phyloP scores from a whole-genome alignment of 1,140 invertebrate species.

The Caenorhabditis remanei region DNA sequence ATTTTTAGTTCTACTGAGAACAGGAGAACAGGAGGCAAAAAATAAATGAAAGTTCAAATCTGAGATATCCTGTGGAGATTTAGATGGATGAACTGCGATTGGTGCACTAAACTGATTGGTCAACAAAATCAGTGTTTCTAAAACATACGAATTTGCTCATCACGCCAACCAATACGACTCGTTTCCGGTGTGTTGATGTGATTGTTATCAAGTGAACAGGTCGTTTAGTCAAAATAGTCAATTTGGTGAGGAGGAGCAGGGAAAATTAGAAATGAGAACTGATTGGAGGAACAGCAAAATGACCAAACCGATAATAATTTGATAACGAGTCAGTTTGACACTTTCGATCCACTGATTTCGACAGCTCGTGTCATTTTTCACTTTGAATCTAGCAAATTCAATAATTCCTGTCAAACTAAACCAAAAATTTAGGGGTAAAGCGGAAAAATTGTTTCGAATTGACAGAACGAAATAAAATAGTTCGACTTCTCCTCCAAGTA shows the following conservation, averaged over 20 bases:
- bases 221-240: constrained; percentile 10
- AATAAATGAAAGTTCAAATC: too few species aligned
- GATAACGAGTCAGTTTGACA: neutral
- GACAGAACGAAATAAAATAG: constrained; percentile 1
- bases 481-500: constrained; percentile 9
- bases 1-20: too few species aligned
- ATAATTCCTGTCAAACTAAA: neutral
- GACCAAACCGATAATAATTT: neutral
- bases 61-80: too few species aligned
- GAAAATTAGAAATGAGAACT: neutral
- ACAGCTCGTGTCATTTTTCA: neutral
- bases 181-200: neutral
- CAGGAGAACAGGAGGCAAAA: too few species aligned
- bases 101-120: too few species aligned
- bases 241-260: neutral
- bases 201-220: constrained; percentile 41
- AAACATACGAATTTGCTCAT: too few species aligned
- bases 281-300: neutral
- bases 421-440: too few species aligned
- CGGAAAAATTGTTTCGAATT: neutral
- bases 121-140: too few species aligned
- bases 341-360: neutral
- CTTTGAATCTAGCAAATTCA: neutral
- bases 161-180: too few species aligned
- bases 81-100: too few species aligned